These are phyloP conservation scores for Tubulanus polymorphus DNA, from an alignment of 2,888 invertebrate species.

Conservation along the genomic window DNA sequence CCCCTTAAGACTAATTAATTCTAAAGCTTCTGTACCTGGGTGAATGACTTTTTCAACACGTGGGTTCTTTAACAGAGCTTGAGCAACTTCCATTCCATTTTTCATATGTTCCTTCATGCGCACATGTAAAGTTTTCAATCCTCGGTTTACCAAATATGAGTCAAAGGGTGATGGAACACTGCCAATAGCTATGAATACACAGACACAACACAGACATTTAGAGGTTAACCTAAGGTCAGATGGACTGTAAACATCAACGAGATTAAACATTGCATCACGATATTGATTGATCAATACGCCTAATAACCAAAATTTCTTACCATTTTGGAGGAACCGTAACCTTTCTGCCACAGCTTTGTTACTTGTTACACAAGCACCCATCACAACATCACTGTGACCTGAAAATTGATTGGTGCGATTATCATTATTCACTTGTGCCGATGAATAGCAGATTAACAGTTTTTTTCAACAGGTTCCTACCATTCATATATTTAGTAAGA, in stretches of 20 bases:
- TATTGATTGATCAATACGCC: too few relatives aligned
- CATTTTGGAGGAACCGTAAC: conserved; percentile 82
- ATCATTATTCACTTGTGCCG: too few relatives aligned
- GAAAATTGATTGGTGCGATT: too few relatives aligned
- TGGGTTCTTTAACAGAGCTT: conserved; percentile 43
- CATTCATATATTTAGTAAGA: conserved; percentile 96
- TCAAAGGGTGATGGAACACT: conserved; percentile 95
- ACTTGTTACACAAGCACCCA: conserved; percentile 83
- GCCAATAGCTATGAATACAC: conserved; percentile 68
- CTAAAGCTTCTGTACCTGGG: conserved; percentile 38
- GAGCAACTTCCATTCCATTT: conserved; percentile 49
- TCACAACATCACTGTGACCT: conserved; percentile 91
- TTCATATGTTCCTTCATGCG: conserved; percentile 53
- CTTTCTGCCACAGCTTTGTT: conserved; percentile 67
- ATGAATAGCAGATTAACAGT: too few relatives aligned
- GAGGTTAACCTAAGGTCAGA: too few relatives aligned
- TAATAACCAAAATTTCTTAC: conserved; percentile 56
- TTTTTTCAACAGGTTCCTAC: conserved; percentile 30
- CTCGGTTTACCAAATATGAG: conserved; percentile 79
- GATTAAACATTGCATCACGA: too few relatives aligned
- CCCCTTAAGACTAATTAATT: too few relatives aligned
- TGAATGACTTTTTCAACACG: conserved; percentile 49
- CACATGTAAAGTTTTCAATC: conserved; percentile 50
- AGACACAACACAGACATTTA: too few relatives aligned
- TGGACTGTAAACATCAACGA: too few relatives aligned